Evolutionary conservation across 1,140 invertebrate species (phyloP).

Genomic region (Drosophila takahashii): DNA sequence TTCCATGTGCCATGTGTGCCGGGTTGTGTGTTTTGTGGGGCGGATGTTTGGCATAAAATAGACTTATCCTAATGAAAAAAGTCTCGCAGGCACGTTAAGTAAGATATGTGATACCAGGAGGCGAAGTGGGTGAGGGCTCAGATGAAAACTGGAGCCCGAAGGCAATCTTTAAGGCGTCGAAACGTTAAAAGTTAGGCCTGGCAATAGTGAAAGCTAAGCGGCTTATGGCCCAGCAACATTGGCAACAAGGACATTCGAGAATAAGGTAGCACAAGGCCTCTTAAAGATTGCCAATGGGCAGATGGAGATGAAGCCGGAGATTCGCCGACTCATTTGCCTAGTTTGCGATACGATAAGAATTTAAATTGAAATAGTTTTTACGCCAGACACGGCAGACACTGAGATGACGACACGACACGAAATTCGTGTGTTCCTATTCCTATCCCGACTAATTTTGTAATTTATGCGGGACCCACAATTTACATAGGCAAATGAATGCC

Average conservation of each 20-base stretch:
- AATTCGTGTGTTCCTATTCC: conserved; percentile 51
- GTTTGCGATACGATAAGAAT: conserved; percentile 64
- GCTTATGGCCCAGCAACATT: conserved; percentile 51
- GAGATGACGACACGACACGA: conserved; percentile 34
- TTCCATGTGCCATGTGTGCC: conserved; percentile 34
- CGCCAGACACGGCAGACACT: conserved; percentile 10
- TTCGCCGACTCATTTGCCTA: conserved; percentile 43
- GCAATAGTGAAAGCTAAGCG: conserved; percentile 72
- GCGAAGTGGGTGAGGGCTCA: conserved; percentile 7
- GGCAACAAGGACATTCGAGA: conserved; percentile 35
- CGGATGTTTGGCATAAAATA: conserved; percentile 78
- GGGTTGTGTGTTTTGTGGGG: conserved; percentile 25
- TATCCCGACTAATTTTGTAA: conserved; percentile 59
- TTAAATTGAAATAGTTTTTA: conserved; percentile 76
- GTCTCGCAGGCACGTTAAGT: conserved; percentile 80
- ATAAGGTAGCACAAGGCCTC: conserved; percentile 35
- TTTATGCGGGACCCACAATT: conserved; percentile 57
- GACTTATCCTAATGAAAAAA: conserved; percentile 84
- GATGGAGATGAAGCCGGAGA: neutral
- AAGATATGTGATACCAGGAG: conserved; percentile 74
- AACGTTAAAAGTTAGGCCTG: conserved; percentile 79
- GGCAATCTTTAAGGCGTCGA: conserved; percentile 68
- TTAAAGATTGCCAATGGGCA: conserved; percentile 39
- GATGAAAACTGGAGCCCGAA: conserved; percentile 21
- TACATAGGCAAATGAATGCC: conserved; percentile 61